Evolutionary conservation across 2,797 vertebrate genomes (phyloP), one percentile per base, ranked within the genome.

Genomic region (Phoebastria nigripes): DNA sequence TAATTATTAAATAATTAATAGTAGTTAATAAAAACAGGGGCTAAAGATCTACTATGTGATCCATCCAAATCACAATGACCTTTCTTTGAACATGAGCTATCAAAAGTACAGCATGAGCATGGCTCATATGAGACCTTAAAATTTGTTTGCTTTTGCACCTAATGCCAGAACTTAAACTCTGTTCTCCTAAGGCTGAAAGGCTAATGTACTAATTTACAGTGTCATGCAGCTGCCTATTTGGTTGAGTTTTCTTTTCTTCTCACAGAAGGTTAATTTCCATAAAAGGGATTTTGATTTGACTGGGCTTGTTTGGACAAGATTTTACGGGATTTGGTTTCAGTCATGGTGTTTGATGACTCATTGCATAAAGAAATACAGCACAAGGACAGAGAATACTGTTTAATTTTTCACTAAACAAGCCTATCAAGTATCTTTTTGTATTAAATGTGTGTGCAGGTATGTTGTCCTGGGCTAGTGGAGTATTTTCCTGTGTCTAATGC

Each of bases 241-340:
- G 35, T 92, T 92, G 83, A 89, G 56, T 78, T 94, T 93, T 93
- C 55, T 85, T 59, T 91, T 93, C 42, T 85, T 92, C 77, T 94
- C 73, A 76, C 85, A 94, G 82, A 93, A 96, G 52, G 81, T 85
- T 95, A 67, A 96, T 96, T 96, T 96, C 81, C 95, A 91, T 96
- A 89, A 95, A 92, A 89, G 7, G 49, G 94, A 94, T 93, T 96
- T 96, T 74, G 56, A 95, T 95, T 96, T 95, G 81, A 77, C 72
- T 91, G 78, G 24, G 41, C 56, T 96, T 96, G 90, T 97, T 96
- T 96, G 87, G 70, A 92, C 54, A 95, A 89, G 96, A 93, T 80
- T 95, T 93, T 96, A 84, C 58, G 78, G 90, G 90, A 95, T 95
- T 97, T 94, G 69, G 46, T 95, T 97, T 94, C 83, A 74, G 78